Evolutionary conservation across 1,140 invertebrate genomes (phyloP), one percentile per base, ranked within the genome.

Genomic region (Epicauta chinensis): DNA sequence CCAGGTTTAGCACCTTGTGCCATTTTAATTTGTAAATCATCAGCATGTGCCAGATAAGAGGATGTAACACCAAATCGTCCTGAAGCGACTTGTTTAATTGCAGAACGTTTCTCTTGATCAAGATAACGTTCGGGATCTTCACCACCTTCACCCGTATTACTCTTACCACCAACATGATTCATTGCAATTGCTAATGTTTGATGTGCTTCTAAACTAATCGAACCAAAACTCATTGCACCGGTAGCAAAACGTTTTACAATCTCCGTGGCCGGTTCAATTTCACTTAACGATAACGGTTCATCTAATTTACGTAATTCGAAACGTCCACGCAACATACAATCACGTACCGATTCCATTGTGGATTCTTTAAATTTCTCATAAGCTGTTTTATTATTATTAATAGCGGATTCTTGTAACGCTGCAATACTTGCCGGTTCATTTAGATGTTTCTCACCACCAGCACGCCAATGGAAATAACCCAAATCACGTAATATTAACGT

Each of bases 41-140:
- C 93, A 11, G 96, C 91, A 75, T 98, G 91, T 6, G 94, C 93
- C 17, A 99, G 72, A 68, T 99, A 99, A 0, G 93, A 89, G 32
- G 93, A 93, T 0, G 95, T 99, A 0, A 99, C 97, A 13, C 97
- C 97, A 76, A 99, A 99, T 42, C 97, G 79, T 13, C 96, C 97
- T 31, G 93, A 97, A 4, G 97, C 97, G 29, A 99, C 93, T 80
- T 96, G 86, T 61, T 91, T 91, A 55, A 91, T 92, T 1, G 88
- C 81, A 2, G 88, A 91, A 1, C 88, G 75, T 61, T 75, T 82
- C 78, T 90, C 79, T 74, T 87, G 65, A 70, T 82, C 78, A 31
- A 89, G 71, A 74, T 93, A 98, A 60, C 82, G 83, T 69, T 85
- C 93, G 9, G 84, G 84, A 76, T 89, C 91, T 80, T 93, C 90